phyloP scores from a whole-genome alignment of 2,888 invertebrate genomes.

The Amblyjoppa fuscipennis region DNA sequence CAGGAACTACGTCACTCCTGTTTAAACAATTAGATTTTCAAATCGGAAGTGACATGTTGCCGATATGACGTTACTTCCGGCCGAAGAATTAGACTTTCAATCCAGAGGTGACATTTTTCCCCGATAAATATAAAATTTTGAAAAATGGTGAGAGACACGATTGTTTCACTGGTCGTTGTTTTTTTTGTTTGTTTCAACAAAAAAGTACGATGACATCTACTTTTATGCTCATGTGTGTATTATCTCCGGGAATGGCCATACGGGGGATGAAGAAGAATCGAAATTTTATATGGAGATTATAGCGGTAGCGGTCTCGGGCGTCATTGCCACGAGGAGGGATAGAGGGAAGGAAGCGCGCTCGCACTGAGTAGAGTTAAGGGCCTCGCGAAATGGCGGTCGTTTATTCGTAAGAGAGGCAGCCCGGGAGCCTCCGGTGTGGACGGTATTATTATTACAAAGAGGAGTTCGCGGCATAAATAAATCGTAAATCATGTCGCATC shows the following conservation, averaged over 20 bases:
- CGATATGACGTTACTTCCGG: no score
- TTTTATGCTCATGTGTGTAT: background rate
- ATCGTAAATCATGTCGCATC: constrained; percentile 82
- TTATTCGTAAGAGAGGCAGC: constrained; percentile 82
- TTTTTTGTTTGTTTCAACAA: background rate
- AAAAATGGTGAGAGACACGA: no score
- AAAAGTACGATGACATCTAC: background rate
- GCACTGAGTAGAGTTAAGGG: constrained; percentile 79
- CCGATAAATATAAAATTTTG: no score
- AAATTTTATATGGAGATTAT: constrained; percentile 81
- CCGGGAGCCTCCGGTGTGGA: constrained; percentile 62
- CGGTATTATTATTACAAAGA: constrained; percentile 82
- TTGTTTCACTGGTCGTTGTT: no score
- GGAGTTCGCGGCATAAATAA: constrained; percentile 83
- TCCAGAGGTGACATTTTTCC: no score
- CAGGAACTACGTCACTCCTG: no score
- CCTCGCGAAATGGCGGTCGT: constrained; percentile 81
- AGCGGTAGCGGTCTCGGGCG: constrained; percentile 60
- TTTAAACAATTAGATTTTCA: no score
- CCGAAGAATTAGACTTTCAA: no score
- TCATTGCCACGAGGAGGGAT: constrained; percentile 68
- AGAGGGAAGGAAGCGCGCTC: constrained; percentile 33
- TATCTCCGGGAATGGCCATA: background rate
- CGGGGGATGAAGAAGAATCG: constrained; percentile 58
- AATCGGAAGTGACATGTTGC: no score